Conservation (phyloP, 2,113 vertebrate genomes). For the Dipodomys merriami region DNA sequence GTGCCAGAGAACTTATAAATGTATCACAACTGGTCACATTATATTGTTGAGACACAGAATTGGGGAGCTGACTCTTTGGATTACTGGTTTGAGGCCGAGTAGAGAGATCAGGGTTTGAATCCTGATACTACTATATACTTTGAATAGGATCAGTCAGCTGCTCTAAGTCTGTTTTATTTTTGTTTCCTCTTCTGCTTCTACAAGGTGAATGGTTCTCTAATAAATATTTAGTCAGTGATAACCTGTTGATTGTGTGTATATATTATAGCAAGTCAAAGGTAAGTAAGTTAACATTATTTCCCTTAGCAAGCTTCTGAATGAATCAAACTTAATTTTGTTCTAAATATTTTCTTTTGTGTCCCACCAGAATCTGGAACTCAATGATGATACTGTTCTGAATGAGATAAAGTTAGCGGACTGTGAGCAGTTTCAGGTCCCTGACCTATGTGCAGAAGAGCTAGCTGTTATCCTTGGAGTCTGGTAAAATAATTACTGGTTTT, state of each 20-base stretch:
- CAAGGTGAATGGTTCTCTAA: neutral
- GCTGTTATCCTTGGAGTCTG: conserved; percentile 95
- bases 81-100: neutral
- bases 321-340: conserved; percentile 53
- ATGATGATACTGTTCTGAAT: conserved; percentile 94
- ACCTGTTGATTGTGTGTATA: neutral
- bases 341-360: conserved; percentile 62
- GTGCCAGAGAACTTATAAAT: neutral
- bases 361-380: conserved; percentile 91
- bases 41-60: neutral
- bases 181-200: neutral
- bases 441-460: conserved; percentile 95
- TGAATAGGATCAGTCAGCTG: neutral
- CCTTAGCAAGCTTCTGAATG: neutral
- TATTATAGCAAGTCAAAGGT: neutral
- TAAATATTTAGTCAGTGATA: neutral
- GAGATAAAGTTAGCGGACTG: conserved; percentile 91
- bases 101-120: neutral
- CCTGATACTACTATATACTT: neutral
- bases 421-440: conserved; percentile 89
- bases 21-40: neutral
- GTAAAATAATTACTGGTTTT: conserved; percentile 84
- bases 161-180: neutral
- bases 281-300: neutral
- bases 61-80: neutral